Base-by-base conservation (phyloP, 2,888 invertebrate genomes). In the Pardosa pseudoannulata region DNA sequence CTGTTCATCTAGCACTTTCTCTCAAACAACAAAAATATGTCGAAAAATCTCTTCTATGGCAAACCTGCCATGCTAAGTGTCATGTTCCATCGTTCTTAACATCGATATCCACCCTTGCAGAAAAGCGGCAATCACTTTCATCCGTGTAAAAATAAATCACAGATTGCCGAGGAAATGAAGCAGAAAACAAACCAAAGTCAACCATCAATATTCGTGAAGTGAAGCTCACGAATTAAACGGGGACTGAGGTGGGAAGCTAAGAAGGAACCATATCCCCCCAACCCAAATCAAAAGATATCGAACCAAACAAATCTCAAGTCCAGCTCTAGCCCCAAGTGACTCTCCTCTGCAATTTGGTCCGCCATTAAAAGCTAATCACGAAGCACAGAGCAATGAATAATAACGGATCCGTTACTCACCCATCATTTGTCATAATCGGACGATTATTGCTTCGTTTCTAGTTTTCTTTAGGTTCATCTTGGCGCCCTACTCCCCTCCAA, bases 361-460 rank as follows among this genome's bases (percentile, higher is more conserved):
- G 56, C 78, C 72, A 85, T 85, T 85, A 78, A 85, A 85, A 78
- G 78, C 68, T 85, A 85, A 85, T 85, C 78, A 85, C 78, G 78
- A 71, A 56, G 39, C 83, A 73, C 65, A 78, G 41, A 56, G 83
- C 83, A 85, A 85, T 85, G 83, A 85, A 85, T 78, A 85, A 78
- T 73, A 78, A 85, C 50, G 56, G 50, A 36, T 16, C 73, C 78
- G 78, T 85, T 85, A 85, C 46, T 85, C 67, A 56, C 36, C 65
- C 68, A 85, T 85, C 83, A 85, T 85, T 85, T 79, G 83, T 85
- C 83, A 85, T 85, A 78, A 78, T 78, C 78, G 72, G 46, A 56
- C 67, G 56, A 73, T 76, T 74, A 68, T 68, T 75, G 81, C 75
- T 67, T 28, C 67, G 46, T 67, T 32, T 64, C 70, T 56, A 31